These are phyloP conservation scores for Tetraneura akinire DNA, from an alignment of 1,140 invertebrate genomes.

Conservation along the genomic window DNA sequence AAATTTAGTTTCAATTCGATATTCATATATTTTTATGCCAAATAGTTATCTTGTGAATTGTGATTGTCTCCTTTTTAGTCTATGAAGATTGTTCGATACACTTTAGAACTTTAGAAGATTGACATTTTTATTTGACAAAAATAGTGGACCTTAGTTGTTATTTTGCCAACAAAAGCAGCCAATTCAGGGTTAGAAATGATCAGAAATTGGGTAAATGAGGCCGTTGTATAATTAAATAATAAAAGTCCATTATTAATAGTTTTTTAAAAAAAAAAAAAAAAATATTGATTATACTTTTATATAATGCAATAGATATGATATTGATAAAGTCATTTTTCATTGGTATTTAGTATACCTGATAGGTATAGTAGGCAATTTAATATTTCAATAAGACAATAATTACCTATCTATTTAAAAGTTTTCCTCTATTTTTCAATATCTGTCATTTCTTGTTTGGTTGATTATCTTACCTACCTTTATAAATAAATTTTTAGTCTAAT, in stretches of 20 bases:
- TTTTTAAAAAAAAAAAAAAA: no score
- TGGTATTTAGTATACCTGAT: no score
- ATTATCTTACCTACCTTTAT: no score
- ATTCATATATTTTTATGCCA: conserved; percentile 26
- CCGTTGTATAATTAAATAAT: conserved; percentile 12
- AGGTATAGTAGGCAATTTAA: no score
- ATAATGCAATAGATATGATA: no score
- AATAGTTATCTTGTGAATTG: conserved; percentile 2
- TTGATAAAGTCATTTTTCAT: no score
- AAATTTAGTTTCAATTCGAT: neutral
- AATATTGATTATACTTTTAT: no score
- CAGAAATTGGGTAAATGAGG: conserved; percentile 33
- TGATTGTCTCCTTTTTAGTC: conserved; percentile 28
- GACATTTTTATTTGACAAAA: conserved; percentile 49
- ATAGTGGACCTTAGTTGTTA: conserved; percentile 43
- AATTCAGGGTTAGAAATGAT: conserved; percentile 38
- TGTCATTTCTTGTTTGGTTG: no score
- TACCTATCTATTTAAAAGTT: no score
- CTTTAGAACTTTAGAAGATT: conserved; percentile 15
- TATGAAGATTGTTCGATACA: neutral
- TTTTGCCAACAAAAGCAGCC: conserved; percentile 50
- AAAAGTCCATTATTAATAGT: conserved; percentile 3
- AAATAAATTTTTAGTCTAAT: no score
- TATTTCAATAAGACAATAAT: no score
- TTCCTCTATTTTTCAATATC: no score